Percentiles rank a stretch among this genome's conserved stretches.
Conservation (phyloP, 2,113 vertebrate species). For the Sigmodon hispidus region DNA sequence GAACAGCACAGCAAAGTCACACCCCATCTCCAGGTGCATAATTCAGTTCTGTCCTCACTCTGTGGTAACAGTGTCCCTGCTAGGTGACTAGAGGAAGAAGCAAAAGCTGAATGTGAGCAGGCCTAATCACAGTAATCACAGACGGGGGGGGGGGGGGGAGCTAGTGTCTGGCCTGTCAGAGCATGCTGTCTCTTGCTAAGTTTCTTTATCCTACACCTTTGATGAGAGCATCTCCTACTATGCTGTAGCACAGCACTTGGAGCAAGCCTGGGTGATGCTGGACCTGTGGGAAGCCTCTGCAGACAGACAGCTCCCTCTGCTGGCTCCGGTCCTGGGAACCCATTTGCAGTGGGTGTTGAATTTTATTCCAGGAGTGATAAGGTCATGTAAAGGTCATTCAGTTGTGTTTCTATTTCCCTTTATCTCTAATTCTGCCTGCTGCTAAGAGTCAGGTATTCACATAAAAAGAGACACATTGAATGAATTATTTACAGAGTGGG, state of each 20-base stretch:
- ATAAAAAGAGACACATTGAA: conserved; percentile 32
- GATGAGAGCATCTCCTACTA: neutral
- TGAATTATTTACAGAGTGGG: neutral
- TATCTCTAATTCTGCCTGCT: conserved; percentile 53
- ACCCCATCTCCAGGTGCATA: neutral
- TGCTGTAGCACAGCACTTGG: neutral
- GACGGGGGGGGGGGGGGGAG: too few relatives aligned
- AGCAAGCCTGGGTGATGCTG: neutral
- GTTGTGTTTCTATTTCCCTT: conserved; percentile 44
- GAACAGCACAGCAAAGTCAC: neutral
- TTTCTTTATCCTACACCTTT: neutral
- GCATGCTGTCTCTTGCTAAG: neutral
- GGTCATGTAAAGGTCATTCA: conserved; percentile 53
- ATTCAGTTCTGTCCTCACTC: neutral
- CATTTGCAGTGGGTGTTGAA: conserved; percentile 9
- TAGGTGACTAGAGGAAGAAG: neutral
- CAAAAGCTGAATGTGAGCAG: neutral
- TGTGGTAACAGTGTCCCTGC: neutral
- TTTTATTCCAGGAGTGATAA: conserved; percentile 14
- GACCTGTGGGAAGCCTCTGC: neutral
- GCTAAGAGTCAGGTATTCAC: conserved; percentile 18
- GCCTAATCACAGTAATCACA: neutral
- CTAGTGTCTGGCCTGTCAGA: neutral
- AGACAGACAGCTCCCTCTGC: neutral
- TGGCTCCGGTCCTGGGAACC: neutral